Evolutionary conservation across 2,797 vertebrate genomes (phyloP).

Genomic region (Petrocephalus schoutedeni): DNA sequence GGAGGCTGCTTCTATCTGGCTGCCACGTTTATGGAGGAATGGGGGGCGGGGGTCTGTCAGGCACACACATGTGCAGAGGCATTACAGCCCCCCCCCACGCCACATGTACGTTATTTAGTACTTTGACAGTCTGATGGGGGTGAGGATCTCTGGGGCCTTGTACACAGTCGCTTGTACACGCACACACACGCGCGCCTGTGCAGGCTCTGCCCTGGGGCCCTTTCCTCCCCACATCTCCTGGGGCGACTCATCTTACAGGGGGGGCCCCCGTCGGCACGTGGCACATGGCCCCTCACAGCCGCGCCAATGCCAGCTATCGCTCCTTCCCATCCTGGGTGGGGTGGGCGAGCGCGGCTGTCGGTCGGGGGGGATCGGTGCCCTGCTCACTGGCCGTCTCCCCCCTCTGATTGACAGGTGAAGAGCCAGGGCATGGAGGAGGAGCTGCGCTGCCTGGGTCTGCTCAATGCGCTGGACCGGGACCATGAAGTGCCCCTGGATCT

Average conservation of each 20-base stretch:
- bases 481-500: slow-evolving; percentile 68
- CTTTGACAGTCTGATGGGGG: background rate
- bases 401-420: slow-evolving; percentile 59
- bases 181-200: background rate
- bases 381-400: background rate
- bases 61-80: background rate
- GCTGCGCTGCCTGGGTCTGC: slow-evolving; percentile 71
- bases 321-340: background rate
- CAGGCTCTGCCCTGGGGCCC: background rate
- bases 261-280: background rate
- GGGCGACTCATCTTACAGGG: background rate
- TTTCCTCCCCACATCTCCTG: background rate
- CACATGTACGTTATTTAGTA: background rate
- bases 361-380: background rate
- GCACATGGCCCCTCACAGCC: background rate
- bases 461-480: slow-evolving; percentile 68
- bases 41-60: background rate
- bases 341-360: background rate
- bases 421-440: slow-evolving; percentile 70
- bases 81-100: background rate
- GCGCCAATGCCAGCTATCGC: background rate
- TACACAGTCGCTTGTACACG: background rate
- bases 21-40: background rate
- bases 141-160: background rate
- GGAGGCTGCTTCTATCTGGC: background rate